phyloP scores from a whole-genome alignment of 2,888 invertebrate species.

The Julus scanicus region DNA sequence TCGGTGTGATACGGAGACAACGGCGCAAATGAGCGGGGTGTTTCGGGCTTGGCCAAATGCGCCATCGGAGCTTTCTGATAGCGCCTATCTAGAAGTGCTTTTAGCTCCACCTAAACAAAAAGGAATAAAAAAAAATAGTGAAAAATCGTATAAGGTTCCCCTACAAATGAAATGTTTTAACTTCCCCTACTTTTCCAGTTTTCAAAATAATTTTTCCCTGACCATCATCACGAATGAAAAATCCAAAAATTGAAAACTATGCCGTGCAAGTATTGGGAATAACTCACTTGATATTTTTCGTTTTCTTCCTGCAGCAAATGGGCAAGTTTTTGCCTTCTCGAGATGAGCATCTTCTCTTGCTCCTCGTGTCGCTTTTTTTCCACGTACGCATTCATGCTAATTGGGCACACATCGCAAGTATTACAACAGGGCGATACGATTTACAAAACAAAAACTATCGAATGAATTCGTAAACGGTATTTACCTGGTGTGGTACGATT shows the following conservation, averaged over 20 bases:
- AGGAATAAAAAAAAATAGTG: not conserved
- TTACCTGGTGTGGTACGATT: slow-evolving; percentile 47
- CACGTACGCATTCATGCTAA: slow-evolving; percentile 52
- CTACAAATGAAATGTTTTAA: no score
- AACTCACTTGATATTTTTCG: slow-evolving; percentile 40
- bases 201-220: no score
- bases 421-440: not conserved
- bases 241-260: no score
- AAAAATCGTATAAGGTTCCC: not conserved
- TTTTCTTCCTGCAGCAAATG: slow-evolving; percentile 9
- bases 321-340: slow-evolving; percentile 25
- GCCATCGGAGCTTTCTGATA: not conserved
- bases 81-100: not conserved
- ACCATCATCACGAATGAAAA: no score
- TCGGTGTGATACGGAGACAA: not conserved
- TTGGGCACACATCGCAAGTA: no score
- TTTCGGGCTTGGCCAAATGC: not conserved
- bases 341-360: not conserved
- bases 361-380: slow-evolving; percentile 28
- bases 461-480: not conserved
- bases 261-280: no score
- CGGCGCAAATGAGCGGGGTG: not conserved
- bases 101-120: not conserved
- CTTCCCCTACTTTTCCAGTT: no score
- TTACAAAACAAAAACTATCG: not conserved